A percentile compares a stretch with the other conserved stretches of the same genome.
Evolutionary conservation across 2,888 invertebrate genomes (phyloP).

Genomic region (Megalurothrips usitatus): DNA sequence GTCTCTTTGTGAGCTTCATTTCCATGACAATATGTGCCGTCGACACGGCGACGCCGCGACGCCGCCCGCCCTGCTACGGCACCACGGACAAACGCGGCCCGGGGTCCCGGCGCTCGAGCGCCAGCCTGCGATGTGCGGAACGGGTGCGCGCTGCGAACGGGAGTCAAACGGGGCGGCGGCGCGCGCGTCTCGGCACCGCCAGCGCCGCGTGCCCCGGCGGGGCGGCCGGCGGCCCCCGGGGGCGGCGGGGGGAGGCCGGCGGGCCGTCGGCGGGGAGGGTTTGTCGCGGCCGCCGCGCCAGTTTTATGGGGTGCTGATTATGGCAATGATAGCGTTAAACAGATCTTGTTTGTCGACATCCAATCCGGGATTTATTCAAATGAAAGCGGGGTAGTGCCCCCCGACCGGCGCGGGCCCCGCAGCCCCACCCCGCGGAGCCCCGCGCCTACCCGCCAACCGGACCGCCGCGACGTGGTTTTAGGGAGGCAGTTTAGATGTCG

Average conservation of each 20-base stretch:
- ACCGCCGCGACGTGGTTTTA: background rate
- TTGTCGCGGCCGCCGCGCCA: background rate
- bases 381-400: background rate
- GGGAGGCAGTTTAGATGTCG: background rate
- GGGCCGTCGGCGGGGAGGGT: background rate
- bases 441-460: background rate
- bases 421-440: background rate
- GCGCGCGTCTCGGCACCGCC: background rate
- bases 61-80: background rate
- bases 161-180: no score
- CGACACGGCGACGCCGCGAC: background rate
- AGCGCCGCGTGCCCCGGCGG: background rate
- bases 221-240: no score
- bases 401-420: background rate
- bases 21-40: slow-evolving; percentile 13
- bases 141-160: no score
- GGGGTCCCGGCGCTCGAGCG: background rate
- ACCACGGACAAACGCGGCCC: background rate
- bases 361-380: slow-evolving; percentile 25
- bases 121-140: no score
- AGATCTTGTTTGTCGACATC: slow-evolving; percentile 25
- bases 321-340: slow-evolving; percentile 26
- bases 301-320: slow-evolving; percentile 25
- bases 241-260: background rate
- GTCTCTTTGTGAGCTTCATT: background rate